Evolutionary conservation across 2,888 invertebrate genomes (phyloP).

Genomic region (Thera obeliscata): DNA sequence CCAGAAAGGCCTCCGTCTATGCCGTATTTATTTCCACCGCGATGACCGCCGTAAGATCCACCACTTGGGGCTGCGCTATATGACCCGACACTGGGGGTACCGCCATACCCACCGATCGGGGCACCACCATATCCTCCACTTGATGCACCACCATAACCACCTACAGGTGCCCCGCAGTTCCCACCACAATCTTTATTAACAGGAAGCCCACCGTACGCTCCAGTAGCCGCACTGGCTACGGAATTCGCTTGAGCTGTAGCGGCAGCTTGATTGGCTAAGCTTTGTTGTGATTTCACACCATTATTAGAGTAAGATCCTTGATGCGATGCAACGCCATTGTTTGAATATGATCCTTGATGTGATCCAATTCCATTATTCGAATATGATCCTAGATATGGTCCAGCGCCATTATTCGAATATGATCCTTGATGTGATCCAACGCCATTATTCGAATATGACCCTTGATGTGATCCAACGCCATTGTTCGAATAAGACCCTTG

Average conservation of each 20-base stretch:
- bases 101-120: conserved; percentile 28
- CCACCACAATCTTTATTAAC: conserved; percentile 48
- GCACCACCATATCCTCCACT: conserved; percentile 33
- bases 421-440: conserved; percentile 4
- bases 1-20: conserved; percentile 32
- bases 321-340: conserved; percentile 12
- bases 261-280: conserved; percentile 5
- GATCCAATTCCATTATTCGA: conserved; percentile 18
- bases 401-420: conserved; percentile 7
- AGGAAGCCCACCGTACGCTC: conserved; percentile 32
- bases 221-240: conserved; percentile 52
- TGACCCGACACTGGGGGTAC: conserved; percentile 9
- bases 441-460: conserved; percentile 22
- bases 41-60: conserved; percentile 24
- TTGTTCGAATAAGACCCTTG: conserved; percentile 18
- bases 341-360: conserved; percentile 3
- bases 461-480: conserved; percentile 16
- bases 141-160: conserved; percentile 37
- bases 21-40: conserved; percentile 19
- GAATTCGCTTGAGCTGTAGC: conserved; percentile 52
- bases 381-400: conserved; percentile 14
- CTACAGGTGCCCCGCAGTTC: conserved; percentile 51
- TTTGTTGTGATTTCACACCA: conserved; percentile 14
- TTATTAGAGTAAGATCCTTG: conserved; percentile 9
- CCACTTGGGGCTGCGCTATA: conserved; percentile 11